Percentiles rank a stretch among this genome's conserved stretches.
phyloP scores from a whole-genome alignment of 2,113 vertebrate species.

The Thamnophis sirtalis region DNA sequence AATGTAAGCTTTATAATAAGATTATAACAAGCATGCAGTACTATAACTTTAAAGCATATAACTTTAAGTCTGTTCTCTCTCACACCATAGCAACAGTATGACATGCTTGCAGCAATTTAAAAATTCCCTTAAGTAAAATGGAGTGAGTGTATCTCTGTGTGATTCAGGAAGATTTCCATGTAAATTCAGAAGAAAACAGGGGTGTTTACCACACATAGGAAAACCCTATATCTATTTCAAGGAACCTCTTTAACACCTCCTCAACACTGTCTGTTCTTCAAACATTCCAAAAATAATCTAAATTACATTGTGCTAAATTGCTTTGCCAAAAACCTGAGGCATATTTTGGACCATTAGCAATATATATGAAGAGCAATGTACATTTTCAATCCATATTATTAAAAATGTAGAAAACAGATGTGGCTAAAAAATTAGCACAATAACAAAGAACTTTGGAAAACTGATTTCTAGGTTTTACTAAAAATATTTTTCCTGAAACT shows the following conservation, averaged over 20 bases:
- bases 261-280: not conserved
- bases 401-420: not conserved
- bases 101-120: not conserved
- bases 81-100: constrained; percentile 27
- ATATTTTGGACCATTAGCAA: not conserved
- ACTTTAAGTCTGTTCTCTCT: constrained; percentile 33
- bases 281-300: not conserved
- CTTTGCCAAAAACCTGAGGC: not conserved
- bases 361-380: not conserved
- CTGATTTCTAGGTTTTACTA: not conserved
- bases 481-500: not conserved
- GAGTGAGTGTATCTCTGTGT: not conserved
- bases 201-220: not conserved
- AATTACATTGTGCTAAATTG: not conserved
- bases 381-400: not conserved
- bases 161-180: constrained; percentile 12
- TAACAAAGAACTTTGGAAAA: not conserved
- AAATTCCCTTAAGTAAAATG: constrained; percentile 29
- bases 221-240: not conserved
- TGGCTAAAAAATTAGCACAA: not conserved
- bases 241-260: not conserved
- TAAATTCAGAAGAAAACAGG: constrained; percentile 19
- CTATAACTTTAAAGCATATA: constrained; percentile 9
- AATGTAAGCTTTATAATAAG: not conserved
- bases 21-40: constrained; percentile 17